phyloP scores from a whole-genome alignment of 2,113 vertebrate species.

The Tenrec ecaudatus region DNA sequence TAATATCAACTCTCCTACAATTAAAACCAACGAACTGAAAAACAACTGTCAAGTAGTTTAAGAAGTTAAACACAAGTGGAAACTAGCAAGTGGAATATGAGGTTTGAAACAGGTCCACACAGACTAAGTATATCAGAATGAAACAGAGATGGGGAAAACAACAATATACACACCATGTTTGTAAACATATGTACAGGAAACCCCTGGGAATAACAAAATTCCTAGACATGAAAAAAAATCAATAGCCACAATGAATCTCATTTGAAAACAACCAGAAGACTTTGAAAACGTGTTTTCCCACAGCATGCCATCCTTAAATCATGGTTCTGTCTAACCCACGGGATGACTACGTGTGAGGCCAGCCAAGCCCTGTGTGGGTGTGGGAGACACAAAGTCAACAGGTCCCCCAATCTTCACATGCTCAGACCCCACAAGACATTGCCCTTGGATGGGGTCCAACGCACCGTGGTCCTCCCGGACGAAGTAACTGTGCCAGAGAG shows the following conservation, averaged over 20 bases:
- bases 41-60: not conserved
- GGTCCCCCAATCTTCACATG: not conserved
- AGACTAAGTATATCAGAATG: not conserved
- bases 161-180: not conserved
- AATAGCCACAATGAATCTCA: not conserved
- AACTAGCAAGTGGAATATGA: not conserved
- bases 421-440: not conserved
- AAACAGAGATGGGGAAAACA: not conserved
- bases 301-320: not conserved
- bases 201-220: not conserved
- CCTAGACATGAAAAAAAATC: conserved; percentile 29
- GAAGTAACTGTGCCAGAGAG: no score
- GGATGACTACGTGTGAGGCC: not conserved
- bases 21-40: not conserved
- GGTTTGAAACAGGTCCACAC: not conserved
- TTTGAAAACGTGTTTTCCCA: not conserved
- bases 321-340: not conserved
- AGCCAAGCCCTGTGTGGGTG: not conserved
- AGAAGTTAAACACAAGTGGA: not conserved
- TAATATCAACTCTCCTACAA: not conserved
- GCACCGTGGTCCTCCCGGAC: no score
- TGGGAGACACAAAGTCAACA: not conserved
- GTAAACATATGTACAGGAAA: not conserved
- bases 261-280: not conserved
- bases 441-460: no score